phyloP scores from a whole-genome alignment of 1,140 invertebrate species.

The Lysiphlebus fabarum region DNA sequence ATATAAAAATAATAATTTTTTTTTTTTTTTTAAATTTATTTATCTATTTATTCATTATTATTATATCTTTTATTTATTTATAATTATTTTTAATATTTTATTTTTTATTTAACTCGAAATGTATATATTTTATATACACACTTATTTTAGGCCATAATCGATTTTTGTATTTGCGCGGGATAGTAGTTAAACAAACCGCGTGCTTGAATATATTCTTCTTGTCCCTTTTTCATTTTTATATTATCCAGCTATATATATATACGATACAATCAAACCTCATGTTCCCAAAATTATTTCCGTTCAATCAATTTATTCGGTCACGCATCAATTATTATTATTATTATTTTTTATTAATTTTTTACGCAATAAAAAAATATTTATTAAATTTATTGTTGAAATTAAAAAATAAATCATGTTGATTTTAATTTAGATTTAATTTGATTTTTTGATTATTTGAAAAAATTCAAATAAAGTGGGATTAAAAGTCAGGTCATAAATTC shows the following conservation, averaged over 20 bases:
- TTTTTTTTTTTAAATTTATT: no score
- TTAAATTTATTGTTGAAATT: no score
- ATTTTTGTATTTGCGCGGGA: conserved; percentile 12
- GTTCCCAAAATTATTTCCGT: conserved; percentile 10
- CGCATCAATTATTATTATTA: background rate
- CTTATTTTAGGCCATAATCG: conserved; percentile 4
- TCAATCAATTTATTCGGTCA: conserved; percentile 3
- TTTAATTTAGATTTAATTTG: background rate
- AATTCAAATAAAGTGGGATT: background rate
- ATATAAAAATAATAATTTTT: no score
- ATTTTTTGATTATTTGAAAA: background rate
- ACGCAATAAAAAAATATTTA: no score
- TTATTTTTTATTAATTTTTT: no score
- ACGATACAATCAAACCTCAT: conserved; percentile 2
- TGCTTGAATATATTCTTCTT: background rate
- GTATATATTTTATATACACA: background rate
- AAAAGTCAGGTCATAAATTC: conserved; percentile 5
- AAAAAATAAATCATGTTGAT: no score
- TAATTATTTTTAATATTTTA: background rate
- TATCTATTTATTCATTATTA: no score
- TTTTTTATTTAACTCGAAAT: background rate
- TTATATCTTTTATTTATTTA: no score
- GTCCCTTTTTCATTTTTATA: background rate
- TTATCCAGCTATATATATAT: background rate
- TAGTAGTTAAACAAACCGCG: background rate